phyloP scores from a whole-genome alignment of 2,888 invertebrate genomes.

The Creontiades dilutus region DNA sequence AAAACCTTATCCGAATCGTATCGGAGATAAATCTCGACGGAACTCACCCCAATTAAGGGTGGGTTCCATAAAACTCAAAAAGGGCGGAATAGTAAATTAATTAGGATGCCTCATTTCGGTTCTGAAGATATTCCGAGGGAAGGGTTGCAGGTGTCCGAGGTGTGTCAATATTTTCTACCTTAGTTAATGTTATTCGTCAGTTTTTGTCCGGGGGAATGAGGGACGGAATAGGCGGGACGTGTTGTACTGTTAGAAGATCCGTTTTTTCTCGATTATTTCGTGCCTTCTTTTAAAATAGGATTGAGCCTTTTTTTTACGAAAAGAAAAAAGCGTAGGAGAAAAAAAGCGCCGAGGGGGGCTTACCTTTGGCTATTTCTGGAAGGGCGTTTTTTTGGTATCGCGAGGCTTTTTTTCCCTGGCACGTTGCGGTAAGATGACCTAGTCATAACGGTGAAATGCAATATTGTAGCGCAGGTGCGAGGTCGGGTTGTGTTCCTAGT shows the following conservation, averaged over 20 bases:
- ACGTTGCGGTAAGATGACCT: constrained; percentile 59
- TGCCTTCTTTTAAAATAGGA: not conserved
- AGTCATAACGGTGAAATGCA: constrained; percentile 66
- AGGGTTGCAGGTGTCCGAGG: constrained; percentile 60
- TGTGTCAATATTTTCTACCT: constrained; percentile 66
- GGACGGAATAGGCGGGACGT: not conserved
- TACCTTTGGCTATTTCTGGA: not conserved
- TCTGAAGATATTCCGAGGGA: not conserved
- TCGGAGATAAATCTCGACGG: constrained; percentile 44
- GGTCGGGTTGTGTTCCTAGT: not conserved
- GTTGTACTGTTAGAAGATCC: constrained; percentile 60
- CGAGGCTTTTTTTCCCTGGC: not conserved
- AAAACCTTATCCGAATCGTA: constrained; percentile 61
- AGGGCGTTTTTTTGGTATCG: not conserved
- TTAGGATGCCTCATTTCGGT: constrained; percentile 47
- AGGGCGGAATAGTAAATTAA: constrained; percentile 64
- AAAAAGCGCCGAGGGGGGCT: constrained; percentile 5
- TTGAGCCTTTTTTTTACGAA: not conserved
- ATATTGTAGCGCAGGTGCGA: constrained; percentile 62
- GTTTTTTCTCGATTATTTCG: not conserved
- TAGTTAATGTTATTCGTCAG: constrained; percentile 47
- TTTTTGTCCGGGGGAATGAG: constrained; percentile 9
- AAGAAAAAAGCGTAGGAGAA: not conserved
- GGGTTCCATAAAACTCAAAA: constrained; percentile 45
- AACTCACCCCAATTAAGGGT: constrained; percentile 43